These are phyloP conservation scores for Hylyphantes graminicola DNA, from an alignment of 1,140 invertebrate genomes.

Conservation along the genomic window DNA sequence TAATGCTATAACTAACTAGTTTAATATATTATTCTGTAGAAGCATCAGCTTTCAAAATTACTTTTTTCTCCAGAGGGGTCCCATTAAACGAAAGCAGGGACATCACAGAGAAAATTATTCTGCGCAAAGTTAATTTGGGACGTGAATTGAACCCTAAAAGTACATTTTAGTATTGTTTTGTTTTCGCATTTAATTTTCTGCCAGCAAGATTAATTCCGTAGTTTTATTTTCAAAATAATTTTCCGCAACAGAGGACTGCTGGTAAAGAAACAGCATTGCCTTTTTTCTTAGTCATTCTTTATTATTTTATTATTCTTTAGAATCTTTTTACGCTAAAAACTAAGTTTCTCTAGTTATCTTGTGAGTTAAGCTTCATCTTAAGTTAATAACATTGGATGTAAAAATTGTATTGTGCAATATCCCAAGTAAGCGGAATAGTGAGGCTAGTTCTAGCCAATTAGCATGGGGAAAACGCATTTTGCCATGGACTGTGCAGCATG, in stretches of 20 bases:
- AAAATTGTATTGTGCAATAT: no score
- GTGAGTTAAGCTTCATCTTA: no score
- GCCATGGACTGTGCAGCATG: no score
- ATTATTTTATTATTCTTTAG: not conserved
- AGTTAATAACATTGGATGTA: no score
- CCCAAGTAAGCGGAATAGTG: no score
- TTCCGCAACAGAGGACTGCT: not conserved
- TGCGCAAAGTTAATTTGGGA: constrained; percentile 23
- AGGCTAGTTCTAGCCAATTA: no score
- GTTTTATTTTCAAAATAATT: constrained; percentile 29
- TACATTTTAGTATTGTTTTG: constrained; percentile 14
- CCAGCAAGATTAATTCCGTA: constrained; percentile 23
- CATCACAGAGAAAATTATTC: constrained; percentile 25
- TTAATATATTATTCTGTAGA: not conserved
- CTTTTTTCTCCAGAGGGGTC: not conserved
- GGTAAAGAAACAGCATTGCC: constrained; percentile 4
- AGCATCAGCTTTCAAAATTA: constrained; percentile 24
- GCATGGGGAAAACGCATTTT: no score
- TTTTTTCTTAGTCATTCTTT: not conserved
- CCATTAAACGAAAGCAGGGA: constrained; percentile 11
- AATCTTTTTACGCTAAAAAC: not conserved
- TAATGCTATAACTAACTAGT: not conserved
- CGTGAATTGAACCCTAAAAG: constrained; percentile 14
- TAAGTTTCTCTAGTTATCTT: no score
- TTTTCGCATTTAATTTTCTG: constrained; percentile 42